Percentiles rank a stretch among this genome's conserved stretches.
phyloP scores from a whole-genome alignment of 1,140 invertebrate species.

The Saxidomus purpurata region DNA sequence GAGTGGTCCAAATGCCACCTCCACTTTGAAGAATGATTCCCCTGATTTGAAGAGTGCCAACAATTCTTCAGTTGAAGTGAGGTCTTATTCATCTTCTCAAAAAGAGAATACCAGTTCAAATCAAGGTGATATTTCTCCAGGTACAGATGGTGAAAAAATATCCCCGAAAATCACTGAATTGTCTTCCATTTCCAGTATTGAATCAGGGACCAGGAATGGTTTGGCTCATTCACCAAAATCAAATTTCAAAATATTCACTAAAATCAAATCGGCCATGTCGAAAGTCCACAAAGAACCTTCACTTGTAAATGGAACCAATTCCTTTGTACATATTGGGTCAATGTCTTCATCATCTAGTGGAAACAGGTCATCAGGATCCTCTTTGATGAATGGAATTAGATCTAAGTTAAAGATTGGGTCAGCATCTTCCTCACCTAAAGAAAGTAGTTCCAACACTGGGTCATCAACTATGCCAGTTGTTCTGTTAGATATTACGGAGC shows the following conservation, averaged over 20 bases:
- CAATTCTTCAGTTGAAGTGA: conserved; percentile 27
- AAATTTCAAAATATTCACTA: conserved; percentile 49
- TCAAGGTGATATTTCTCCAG: conserved; percentile 10
- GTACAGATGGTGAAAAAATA: neutral
- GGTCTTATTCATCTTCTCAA: conserved; percentile 54
- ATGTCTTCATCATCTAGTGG: conserved; percentile 33
- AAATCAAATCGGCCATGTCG: conserved; percentile 46
- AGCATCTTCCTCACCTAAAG: conserved; percentile 21
- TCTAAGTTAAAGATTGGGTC: conserved; percentile 12
- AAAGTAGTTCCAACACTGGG: conserved; percentile 27
- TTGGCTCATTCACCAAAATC: neutral
- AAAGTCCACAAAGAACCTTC: neutral
- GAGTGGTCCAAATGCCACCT: neutral
- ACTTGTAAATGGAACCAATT: neutral
- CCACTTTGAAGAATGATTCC: neutral
- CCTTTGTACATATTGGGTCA: neutral
- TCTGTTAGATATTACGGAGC: conserved; percentile 39
- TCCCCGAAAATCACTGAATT: conserved; percentile 43
- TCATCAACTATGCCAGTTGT: conserved; percentile 40
- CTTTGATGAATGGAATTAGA: conserved; percentile 16
- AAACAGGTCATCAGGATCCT: conserved; percentile 25
- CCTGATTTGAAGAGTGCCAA: conserved; percentile 6
- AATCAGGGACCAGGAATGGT: neutral
- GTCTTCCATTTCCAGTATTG: conserved; percentile 26
- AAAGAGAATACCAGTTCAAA: conserved; percentile 7